phyloP scores from a whole-genome alignment of 1,140 invertebrate species.

The Drosophila tropicalis region DNA sequence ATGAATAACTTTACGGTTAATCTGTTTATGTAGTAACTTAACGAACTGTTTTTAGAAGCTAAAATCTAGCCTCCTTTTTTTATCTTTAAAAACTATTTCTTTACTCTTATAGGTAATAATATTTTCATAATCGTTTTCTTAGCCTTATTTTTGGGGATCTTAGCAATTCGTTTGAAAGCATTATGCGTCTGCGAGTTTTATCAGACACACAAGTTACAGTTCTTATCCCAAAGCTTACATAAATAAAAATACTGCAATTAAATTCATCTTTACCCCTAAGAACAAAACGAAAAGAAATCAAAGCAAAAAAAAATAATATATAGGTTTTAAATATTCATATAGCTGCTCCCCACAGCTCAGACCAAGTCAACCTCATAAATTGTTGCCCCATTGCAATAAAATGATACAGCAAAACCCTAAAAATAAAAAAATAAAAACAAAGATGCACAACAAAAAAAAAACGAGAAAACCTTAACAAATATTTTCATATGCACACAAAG shows the following conservation, averaged over 20 bases:
- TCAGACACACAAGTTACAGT: neutral
- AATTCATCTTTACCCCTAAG: neutral
- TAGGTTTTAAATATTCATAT: constrained; percentile 66
- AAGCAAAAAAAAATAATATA: constrained; percentile 53
- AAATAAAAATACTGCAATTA: neutral
- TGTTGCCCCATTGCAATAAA: constrained; percentile 36
- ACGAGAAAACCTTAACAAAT: constrained; percentile 57
- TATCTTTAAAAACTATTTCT: too few relatives aligned
- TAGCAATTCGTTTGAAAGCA: too few relatives aligned
- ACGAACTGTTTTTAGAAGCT: too few relatives aligned
- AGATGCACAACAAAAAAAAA: constrained; percentile 12
- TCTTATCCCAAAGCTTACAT: constrained; percentile 8
- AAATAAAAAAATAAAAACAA: neutral
- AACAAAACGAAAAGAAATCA: constrained; percentile 5
- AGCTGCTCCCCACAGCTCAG: constrained; percentile 23
- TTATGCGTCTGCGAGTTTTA: too few relatives aligned
- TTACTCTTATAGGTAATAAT: too few relatives aligned
- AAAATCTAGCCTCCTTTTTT: too few relatives aligned
- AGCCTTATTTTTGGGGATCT: too few relatives aligned
- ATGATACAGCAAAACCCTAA: neutral
- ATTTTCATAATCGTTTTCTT: too few relatives aligned
- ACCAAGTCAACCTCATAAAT: constrained; percentile 38
- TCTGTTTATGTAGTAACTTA: too few relatives aligned
- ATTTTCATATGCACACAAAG: constrained; percentile 68
- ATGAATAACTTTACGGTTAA: too few relatives aligned